These are phyloP conservation scores for Acleris sparsana DNA, from an alignment of 2,888 invertebrate species.

Conservation along the genomic window DNA sequence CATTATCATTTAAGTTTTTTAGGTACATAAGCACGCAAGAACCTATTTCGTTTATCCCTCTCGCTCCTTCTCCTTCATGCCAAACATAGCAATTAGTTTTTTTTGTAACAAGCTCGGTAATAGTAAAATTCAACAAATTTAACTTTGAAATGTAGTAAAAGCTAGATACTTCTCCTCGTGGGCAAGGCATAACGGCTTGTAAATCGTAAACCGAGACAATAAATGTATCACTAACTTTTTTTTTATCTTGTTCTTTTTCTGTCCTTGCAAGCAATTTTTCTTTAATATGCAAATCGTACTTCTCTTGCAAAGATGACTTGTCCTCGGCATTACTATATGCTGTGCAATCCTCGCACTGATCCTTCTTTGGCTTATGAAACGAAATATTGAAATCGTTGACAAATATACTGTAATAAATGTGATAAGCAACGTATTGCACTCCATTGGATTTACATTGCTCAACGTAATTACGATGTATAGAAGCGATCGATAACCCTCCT, in stretches of 20 bases:
- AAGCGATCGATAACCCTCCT: constrained; percentile 43
- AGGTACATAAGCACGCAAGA: too few relatives aligned
- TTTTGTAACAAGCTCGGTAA: too few relatives aligned
- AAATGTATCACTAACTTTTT: constrained; percentile 13
- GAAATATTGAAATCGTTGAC: constrained; percentile 39
- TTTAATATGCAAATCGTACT: constrained; percentile 21
- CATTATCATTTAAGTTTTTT: too few relatives aligned
- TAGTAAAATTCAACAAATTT: too few relatives aligned
- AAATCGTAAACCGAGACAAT: too few relatives aligned
- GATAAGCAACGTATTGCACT: constrained; percentile 32
- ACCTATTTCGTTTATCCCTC: too few relatives aligned
- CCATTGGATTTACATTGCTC: constrained; percentile 38
- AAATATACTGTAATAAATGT: constrained; percentile 40
- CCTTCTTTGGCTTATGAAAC: constrained; percentile 41
- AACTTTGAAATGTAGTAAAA: too few relatives aligned
- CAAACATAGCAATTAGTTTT: too few relatives aligned
- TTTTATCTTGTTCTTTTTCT: constrained; percentile 33
- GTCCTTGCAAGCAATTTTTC: constrained; percentile 26
- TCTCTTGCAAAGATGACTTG: constrained; percentile 12
- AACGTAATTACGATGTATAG: constrained; percentile 45
- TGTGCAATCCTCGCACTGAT: constrained; percentile 42
- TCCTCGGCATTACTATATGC: constrained; percentile 37
- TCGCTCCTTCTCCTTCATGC: too few relatives aligned
- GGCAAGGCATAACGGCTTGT: too few relatives aligned
- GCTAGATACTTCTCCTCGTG: too few relatives aligned